Evolutionary conservation across 2,113 vertebrate species (phyloP), one percentile per base, ranked within the genome.

Genomic region (Gymnarchus niloticus): DNA sequence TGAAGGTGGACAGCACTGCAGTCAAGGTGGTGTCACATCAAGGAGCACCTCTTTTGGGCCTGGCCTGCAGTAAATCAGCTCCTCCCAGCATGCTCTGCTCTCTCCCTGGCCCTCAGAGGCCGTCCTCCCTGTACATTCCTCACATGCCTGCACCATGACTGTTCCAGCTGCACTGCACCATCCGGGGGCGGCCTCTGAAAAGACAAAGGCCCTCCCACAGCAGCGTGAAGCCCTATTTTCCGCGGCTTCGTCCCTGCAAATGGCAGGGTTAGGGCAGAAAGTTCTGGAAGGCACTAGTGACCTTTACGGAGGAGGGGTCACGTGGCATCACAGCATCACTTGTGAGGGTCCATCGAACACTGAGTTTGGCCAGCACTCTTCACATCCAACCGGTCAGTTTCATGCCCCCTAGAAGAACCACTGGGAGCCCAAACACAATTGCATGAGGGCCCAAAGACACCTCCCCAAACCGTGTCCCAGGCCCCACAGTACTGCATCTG

Each of bases 401-500:
- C 2, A 4, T 80, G n/a, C 17, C 17, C 21, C 82, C 33, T 83
- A 49, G 41, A 37, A 56, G 41, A 76, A 84, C 83, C 82, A 83
- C 5, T 7, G 41, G 52, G 51, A 56, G 77, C 9, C 8, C 76
- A 33, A 65, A 65, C 8, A 33, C 59, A 78, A 49, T 37, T 21
- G 73, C n/a, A 33, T n/a, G 3, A 28, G 0, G 33, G 12, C 65
- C 14, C 65, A 73, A 17, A 17, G 14, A 28, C 65, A 73, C 23
- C 33, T 9, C 76, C 44, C 21, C 48, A 51, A 23, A 17, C 56
- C 14, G 56, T 9, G 8, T 51, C 21, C n/a, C 21, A 69, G 44
- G 8, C 48, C 8, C 28, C 6, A 23, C 56, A n/a, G 59, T 73
- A 51, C 49, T 87, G 91, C 91, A 92, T 89, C 88, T 90, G 89